Conservation (phyloP, 2,888 invertebrate genomes). For the Scrobipalpa atriplicella region DNA sequence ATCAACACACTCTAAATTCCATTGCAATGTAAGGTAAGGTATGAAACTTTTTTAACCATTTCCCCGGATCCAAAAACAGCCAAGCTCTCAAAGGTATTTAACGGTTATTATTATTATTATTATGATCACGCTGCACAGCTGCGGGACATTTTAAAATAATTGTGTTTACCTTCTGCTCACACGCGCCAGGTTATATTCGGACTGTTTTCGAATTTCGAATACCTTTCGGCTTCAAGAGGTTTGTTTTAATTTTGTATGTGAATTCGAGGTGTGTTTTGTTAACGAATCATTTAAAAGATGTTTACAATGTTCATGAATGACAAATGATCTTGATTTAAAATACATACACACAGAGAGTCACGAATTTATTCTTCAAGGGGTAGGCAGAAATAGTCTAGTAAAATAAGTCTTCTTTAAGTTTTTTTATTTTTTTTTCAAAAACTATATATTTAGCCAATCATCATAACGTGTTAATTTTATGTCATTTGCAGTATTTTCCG, state of each 20-base stretch:
- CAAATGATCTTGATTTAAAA: too few relatives aligned
- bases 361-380: too few relatives aligned
- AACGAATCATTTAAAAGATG: neutral
- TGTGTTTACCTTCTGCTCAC: slow-evolving; percentile 30
- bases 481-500: too few relatives aligned
- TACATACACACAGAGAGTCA: too few relatives aligned
- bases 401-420: too few relatives aligned
- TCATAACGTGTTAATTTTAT: too few relatives aligned
- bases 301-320: neutral
- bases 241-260: slow-evolving; percentile 5
- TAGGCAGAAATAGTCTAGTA: too few relatives aligned
- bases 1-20: too few relatives aligned
- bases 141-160: slow-evolving; percentile 33
- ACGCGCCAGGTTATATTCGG: slow-evolving; percentile 27
- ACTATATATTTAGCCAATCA: too few relatives aligned
- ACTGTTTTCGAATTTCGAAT: slow-evolving; percentile 28
- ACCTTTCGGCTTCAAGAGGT: slow-evolving; percentile 25
- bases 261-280: neutral
- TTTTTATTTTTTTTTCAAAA: too few relatives aligned
- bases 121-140: slow-evolving; percentile 27
- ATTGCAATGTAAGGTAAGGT: too few relatives aligned
- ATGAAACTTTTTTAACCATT: neutral
- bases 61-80: neutral
- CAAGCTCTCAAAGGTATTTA: slow-evolving; percentile 19
- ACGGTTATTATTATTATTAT: slow-evolving; percentile 26